Evolutionary conservation across 1,140 invertebrate genomes (phyloP), one percentile per base, ranked within the genome.

Genomic region (Drosophila prosaltans): DNA sequence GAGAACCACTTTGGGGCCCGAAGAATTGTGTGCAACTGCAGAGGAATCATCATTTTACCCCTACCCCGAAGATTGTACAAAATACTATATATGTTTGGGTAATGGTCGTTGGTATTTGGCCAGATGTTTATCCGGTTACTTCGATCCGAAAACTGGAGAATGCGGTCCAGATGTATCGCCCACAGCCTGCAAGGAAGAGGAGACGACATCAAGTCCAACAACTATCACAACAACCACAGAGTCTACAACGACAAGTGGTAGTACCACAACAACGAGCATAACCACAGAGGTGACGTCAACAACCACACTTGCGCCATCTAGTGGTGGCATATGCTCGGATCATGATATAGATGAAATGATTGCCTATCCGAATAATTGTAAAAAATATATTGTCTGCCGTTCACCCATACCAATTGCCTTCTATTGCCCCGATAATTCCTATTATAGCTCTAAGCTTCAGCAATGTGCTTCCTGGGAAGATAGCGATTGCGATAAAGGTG

Each of bases 381-480:
- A 70, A 21, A 91, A 91, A 54, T 91, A 91, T n/a, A 91, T 91
- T 59, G 78, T 82, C 1, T 91, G 90, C 45, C 80, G 85, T 21
- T 54, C 70, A 0, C 90, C 90, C 7, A 86, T 86, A 45, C 89
- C 89, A 21, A 69, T 91, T 26, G 89, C 74, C 1, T 91, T 91
- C 72, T 74, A 85, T 41, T 91, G 90, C 45, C 62, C 64, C 4
- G 57, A 72, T 2, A 68, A 69, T 2, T 78, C 61, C 4, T 89
- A 79, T 72, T 91, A 91, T 28, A 86, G 77, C 54, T 57, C 65
- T 0, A 16, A 71, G 32, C 36, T 45, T 4, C 70, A 79, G 28
- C 66, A 85, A 8, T 90, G 85, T 30, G 70, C 65, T 1, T 60
- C 45, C 41, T 77, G 75, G 75, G 72, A 74, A 40, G 78, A 90